phyloP scores from a whole-genome alignment of 1,140 invertebrate species.

The Paralvinella palmiformis region DNA sequence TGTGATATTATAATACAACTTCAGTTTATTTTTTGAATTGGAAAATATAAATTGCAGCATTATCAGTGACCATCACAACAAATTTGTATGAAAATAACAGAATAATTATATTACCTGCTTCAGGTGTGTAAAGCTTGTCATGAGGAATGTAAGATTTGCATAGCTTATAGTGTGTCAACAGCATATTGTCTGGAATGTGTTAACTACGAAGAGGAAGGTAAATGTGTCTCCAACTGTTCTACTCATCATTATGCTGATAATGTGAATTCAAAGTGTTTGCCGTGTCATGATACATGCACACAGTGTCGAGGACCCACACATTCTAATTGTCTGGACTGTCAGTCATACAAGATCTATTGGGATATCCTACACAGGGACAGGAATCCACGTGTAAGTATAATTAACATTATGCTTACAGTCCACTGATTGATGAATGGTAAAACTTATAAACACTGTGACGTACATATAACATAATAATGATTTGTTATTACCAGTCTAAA shows the following conservation, averaged over 20 bases:
- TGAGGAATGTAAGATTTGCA: conserved; percentile 80
- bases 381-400: conserved; percentile 4
- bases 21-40: no score
- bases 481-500: no score
- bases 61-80: no score
- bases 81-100: no score
- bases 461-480: no score
- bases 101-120: not conserved
- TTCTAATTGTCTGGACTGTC: conserved; percentile 74
- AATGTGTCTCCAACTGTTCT: conserved; percentile 20
- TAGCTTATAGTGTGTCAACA: conserved; percentile 54
- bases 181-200: conserved; percentile 32
- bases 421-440: no score
- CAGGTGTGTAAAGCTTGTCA: conserved; percentile 64
- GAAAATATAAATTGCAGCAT: no score
- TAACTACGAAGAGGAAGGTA: conserved; percentile 23
- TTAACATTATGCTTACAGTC: no score
- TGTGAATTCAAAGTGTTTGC: conserved; percentile 66
- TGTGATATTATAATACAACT: no score
- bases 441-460: no score
- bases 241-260: conserved; percentile 70
- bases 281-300: conserved; percentile 86
- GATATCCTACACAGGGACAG: conserved; percentile 27
- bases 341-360: conserved; percentile 75
- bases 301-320: conserved; percentile 70